Evolutionary conservation across 1,140 invertebrate species (phyloP), one percentile per base, ranked within the genome.

Genomic region (Mamestra configurata): DNA sequence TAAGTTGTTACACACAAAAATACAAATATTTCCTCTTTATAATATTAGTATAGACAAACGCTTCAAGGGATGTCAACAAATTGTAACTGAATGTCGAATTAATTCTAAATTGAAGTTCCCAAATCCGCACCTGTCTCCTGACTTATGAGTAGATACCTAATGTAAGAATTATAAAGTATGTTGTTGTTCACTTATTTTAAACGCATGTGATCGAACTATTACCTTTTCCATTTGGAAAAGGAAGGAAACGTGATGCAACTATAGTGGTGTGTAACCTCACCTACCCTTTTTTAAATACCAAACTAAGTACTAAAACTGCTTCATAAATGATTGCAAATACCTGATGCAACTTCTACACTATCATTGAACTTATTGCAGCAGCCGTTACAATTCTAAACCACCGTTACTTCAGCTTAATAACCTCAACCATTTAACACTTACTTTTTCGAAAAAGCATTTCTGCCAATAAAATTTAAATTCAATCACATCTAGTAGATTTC

Each of bases 401-500:
- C 66, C 20, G 66, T 46, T 70, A 70, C 40, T 66, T 66, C 4
- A 70, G 66, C 40, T 27, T 40, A 70, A 70, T n/a, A 70, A 46
- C 66, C 66, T 70, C 59, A 49, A 35, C 31, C 37, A 46, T 15
- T 46, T 20, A 49, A 70, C 20, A 46, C n/a, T 8, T 49, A 24
- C 0, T 27, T 70, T 70, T 70, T 35, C 51, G 20, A 13, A 24
- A 20, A 57, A 59, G 43, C 20, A 24, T 35, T 6, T 43, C 10
- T 40, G 20, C 24, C 40, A 77, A 53, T 49, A 77, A 64, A 64
- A 46, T 20, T 31, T 46, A 35, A 46, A 68, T 24, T 68, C 61
- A 68, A 79, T 70, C 84, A 79, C 66, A 79, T 91, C 86, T 82
- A 91, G 84, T 53, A 66, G 75, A 70, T 64, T 57, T 84, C 76